These are phyloP conservation scores for Cantharis flavilabris DNA, from an alignment of 2,888 invertebrate genomes.

Conservation along the genomic window DNA sequence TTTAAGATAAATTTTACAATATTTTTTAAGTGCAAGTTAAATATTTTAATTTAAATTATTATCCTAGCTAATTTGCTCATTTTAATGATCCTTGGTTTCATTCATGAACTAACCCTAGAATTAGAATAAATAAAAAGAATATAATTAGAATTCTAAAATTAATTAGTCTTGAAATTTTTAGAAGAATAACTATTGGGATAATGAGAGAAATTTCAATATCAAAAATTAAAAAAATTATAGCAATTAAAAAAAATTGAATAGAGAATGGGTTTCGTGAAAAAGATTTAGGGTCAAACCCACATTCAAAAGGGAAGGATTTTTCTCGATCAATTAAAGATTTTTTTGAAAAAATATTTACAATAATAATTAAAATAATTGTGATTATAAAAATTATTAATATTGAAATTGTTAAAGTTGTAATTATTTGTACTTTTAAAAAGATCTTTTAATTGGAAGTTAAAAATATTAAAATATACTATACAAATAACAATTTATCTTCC, in stretches of 20 bases:
- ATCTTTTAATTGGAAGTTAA: constrained; percentile 74
- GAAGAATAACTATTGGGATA: constrained; percentile 60
- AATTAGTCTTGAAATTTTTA: constrained; percentile 47
- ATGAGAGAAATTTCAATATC: constrained; percentile 72
- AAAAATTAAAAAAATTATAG: constrained; percentile 74
- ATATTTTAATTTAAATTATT: constrained; percentile 57
- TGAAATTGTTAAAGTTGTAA: constrained; percentile 49
- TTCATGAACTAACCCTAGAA: constrained; percentile 61
- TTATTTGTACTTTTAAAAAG: constrained; percentile 66
- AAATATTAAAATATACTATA: constrained; percentile 71
- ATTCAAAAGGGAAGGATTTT: constrained; percentile 69
- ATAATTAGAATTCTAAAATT: constrained; percentile 43
- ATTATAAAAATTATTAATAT: constrained; percentile 35
- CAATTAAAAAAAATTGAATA: constrained; percentile 68
- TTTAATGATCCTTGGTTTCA: constrained; percentile 66
- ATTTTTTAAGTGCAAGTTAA: constrained; percentile 59
- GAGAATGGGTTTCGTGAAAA: constrained; percentile 62
- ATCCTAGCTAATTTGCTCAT: constrained; percentile 52
- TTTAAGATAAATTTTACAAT: constrained; percentile 41
- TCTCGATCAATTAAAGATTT: constrained; percentile 63
- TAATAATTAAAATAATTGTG: constrained; percentile 43
- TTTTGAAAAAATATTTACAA: constrained; percentile 57
- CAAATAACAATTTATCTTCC: constrained; percentile 62
- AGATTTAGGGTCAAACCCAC: constrained; percentile 63
- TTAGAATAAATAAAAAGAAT: constrained; percentile 60